Percentiles rank a stretch among this genome's conserved stretches.
These are phyloP conservation scores for Abramis brama DNA, from an alignment of 2,113 vertebrate species.

Conservation along the genomic window DNA sequence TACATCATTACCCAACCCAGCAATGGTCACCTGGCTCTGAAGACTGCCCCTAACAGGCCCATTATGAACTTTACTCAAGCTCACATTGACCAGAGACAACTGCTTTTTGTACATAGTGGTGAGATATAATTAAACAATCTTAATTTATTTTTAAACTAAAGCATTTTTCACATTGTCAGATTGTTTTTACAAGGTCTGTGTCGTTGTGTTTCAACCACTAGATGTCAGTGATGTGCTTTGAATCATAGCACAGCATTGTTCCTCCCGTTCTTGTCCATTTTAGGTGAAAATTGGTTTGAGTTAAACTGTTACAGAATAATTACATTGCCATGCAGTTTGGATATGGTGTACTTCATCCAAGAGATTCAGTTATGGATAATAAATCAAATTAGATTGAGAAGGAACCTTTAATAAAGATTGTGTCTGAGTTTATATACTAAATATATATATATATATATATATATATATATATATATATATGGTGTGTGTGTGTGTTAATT, in stretches of 20 bases:
- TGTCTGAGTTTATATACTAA: background rate
- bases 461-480: no score
- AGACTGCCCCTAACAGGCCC: constrained; percentile 74
- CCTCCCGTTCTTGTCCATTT: background rate
- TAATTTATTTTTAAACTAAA: background rate
- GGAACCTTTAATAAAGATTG: background rate
- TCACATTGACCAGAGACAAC: constrained; percentile 80
- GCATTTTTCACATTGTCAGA: background rate
- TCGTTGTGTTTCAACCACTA: background rate
- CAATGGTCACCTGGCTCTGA: constrained; percentile 86
- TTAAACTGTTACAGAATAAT: background rate
- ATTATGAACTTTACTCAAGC: constrained; percentile 88
- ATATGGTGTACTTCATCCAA: background rate
- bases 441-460: no score
- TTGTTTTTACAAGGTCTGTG: background rate
- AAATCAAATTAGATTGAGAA: background rate
- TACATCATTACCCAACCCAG: constrained; percentile 85
- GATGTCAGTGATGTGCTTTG: background rate
- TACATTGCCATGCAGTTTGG: background rate
- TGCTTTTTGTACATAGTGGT: constrained; percentile 88
- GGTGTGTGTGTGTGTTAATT: background rate
- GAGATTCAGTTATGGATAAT: background rate
- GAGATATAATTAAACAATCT: constrained; percentile 50
- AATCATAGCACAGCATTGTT: background rate
- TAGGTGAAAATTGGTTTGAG: background rate